A percentile compares a stretch with the other conserved stretches of the same genome.
Conservation (phyloP, 2,113 vertebrate genomes). For the Abramis brama region DNA sequence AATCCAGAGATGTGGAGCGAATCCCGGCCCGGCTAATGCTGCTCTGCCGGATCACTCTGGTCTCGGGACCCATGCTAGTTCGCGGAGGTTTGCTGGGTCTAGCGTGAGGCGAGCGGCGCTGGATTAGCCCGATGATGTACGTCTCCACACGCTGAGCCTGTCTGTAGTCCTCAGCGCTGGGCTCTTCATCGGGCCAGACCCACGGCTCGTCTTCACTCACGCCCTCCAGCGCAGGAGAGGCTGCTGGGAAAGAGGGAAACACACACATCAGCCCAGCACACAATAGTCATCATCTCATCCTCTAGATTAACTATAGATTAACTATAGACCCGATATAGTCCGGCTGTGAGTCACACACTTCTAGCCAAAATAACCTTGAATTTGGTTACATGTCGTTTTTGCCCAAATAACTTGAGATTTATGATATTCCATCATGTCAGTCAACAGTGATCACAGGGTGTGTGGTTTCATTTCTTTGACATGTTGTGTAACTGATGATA, state of each 20-base stretch:
- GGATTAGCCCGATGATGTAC: slow-evolving; percentile 82
- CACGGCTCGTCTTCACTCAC: slow-evolving; percentile 65
- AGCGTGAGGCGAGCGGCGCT: slow-evolving; percentile 72
- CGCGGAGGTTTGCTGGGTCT: slow-evolving; percentile 76
- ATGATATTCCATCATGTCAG: too few species aligned
- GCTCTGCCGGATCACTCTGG: slow-evolving; percentile 73
- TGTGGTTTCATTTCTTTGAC: too few species aligned
- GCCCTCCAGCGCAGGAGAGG: slow-evolving; percentile 63
- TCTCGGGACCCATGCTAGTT: slow-evolving; percentile 74
- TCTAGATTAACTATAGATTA: too few species aligned
- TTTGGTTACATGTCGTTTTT: too few species aligned
- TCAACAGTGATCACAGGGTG: too few species aligned
- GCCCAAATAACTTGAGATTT: too few species aligned
- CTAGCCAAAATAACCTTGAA: too few species aligned
- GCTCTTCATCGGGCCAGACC: slow-evolving; percentile 57
- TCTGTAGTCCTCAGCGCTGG: slow-evolving; percentile 59
- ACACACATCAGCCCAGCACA: too few species aligned
- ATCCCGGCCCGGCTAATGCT: slow-evolving; percentile 58
- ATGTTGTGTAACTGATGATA: too few species aligned
- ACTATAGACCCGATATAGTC: too few species aligned
- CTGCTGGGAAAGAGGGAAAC: slow-evolving; percentile 64
- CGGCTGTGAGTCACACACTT: too few species aligned
- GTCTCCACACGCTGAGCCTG: slow-evolving; percentile 76
- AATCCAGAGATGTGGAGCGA: slow-evolving; percentile 59
- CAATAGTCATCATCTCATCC: too few species aligned